A percentile compares a stretch with the other conserved stretches of the same genome.
These are phyloP conservation scores for Bufotes viridis DNA, from an alignment of 2,797 vertebrate species.

Conservation along the genomic window DNA sequence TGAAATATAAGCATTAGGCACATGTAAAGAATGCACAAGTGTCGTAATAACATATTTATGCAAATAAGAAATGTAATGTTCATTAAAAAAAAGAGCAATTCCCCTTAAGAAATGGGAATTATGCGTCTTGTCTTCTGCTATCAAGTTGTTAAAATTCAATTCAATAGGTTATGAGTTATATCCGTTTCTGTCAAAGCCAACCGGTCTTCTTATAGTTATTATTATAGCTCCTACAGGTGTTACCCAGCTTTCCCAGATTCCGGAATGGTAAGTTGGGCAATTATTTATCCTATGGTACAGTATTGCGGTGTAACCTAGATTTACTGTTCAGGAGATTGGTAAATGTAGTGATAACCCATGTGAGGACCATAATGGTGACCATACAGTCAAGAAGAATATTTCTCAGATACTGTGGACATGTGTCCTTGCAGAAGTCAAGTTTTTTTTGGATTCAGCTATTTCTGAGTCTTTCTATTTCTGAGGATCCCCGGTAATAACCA, in stretches of 20 bases:
- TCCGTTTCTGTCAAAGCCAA: neutral
- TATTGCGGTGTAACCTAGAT: neutral
- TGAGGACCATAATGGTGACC: too few relatives aligned
- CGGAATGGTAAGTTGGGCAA: neutral
- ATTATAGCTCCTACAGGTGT: neutral
- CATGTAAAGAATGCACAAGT: neutral
- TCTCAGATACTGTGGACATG: neutral
- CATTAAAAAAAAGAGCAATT: too few relatives aligned
- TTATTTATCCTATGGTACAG: neutral
- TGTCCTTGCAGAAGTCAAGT: too few relatives aligned
- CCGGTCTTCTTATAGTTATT: neutral
- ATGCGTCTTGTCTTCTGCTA: neutral
- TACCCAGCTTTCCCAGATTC: neutral
- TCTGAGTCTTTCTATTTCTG: neutral
- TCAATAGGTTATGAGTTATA: neutral
- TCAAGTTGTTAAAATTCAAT: neutral
- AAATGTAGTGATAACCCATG: too few relatives aligned
- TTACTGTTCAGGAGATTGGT: too few relatives aligned
- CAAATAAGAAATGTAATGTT: neutral
- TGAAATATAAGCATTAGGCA: neutral
- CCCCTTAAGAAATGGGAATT: neutral
- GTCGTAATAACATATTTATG: neutral
- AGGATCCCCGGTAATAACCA: neutral
- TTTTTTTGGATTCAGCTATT: too few relatives aligned
- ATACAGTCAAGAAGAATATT: neutral